Evolutionary conservation across 2,797 vertebrate species (phyloP).

Genomic region (Aphelocoma californica): DNA sequence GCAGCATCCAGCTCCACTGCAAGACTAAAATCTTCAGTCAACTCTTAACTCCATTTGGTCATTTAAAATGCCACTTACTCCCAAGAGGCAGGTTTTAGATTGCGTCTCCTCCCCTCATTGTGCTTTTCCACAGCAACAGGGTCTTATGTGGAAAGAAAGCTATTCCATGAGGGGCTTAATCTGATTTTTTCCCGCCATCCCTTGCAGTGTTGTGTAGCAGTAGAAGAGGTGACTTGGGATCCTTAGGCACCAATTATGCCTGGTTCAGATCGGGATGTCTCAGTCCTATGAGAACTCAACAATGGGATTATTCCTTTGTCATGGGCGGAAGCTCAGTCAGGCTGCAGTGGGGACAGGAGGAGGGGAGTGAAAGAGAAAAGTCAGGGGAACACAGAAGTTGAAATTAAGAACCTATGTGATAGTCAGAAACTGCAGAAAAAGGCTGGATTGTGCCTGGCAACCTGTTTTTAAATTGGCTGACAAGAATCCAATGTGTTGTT

Average conservation of each 20-base stretch:
- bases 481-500: background rate
- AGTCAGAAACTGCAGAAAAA: background rate
- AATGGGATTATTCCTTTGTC: background rate
- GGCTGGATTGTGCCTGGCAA: background rate
- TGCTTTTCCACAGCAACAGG: background rate
- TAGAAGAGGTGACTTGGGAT: background rate
- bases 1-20: background rate
- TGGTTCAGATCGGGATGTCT: background rate
- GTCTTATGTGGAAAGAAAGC: background rate
- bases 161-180: background rate
- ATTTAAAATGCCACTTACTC: background rate
- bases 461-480: background rate
- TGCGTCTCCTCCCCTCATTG: background rate
- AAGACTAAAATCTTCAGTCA: background rate
- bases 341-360: background rate
- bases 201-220: background rate
- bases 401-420: background rate
- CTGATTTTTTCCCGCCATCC: background rate
- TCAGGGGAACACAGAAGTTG: background rate
- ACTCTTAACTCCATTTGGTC: background rate
- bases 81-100: background rate
- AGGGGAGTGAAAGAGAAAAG: background rate
- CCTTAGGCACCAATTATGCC: accelerated
- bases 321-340: background rate
- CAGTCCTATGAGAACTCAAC: accelerated